Evolutionary conservation across 2,113 vertebrate species (phyloP), one percentile per base, ranked within the genome.

Genomic region (Charina bottae): DNA sequence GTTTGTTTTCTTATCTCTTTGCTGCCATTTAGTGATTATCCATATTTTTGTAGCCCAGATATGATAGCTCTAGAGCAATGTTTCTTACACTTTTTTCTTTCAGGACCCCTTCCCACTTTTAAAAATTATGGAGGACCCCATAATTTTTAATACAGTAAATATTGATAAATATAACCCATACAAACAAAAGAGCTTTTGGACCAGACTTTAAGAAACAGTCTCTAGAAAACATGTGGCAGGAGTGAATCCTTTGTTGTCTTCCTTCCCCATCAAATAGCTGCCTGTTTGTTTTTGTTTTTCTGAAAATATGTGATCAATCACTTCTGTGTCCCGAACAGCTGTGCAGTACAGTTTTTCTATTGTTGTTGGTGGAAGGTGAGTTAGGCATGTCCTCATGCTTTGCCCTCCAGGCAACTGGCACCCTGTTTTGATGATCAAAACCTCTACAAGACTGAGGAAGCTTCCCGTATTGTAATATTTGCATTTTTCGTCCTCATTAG

Each of bases 291-390:
- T 9, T 8, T 56, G 15, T 56, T 15, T 4, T 49, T 84, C 42
- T 84, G 12, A 9, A 85, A 85, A 85, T 23, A 33, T 7, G 10
- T 83, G 54, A 46, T 58, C 72, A 90, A 83, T 17, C 24, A 58
- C 37, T 83, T 58, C 53, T 58, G 62, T 68, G 33, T 13, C 10
- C 60, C 28, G 42, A 78, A 42, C 72, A 1, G 12, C 8, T 68
- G 37, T 0, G 0, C 89, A 17, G 0, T 0, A 0, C 89, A 11
- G 0, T 2, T 90, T 78, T 78, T 78, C 0, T 83, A 19, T 62
- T 17, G 85, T 49, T 90, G 24, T 21, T 64, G 28, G 0, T 37
- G 93, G 37, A 89, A 68, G 58, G 89, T 90, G 46, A 42, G 89
- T 92, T 88, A 86, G 12, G 55, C 2, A 3, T 23, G 10, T 37